Conservation (phyloP, 1,140 invertebrate genomes). For the Neuroterus valhalla region DNA sequence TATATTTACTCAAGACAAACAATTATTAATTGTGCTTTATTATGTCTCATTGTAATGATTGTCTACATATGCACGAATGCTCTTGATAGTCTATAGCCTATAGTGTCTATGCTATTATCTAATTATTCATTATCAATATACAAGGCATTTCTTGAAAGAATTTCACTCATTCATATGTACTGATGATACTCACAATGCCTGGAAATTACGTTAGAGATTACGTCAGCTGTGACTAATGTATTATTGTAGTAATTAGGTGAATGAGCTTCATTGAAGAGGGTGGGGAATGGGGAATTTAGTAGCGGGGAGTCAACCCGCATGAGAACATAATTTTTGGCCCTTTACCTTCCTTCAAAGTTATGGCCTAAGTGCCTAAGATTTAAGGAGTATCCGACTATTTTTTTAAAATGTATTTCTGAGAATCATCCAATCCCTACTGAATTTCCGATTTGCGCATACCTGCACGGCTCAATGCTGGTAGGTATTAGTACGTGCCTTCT, state of each 20-base stretch:
- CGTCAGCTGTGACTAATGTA: slow-evolving; percentile 46
- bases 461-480: background rate
- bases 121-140: too few relatives aligned
- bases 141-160: background rate
- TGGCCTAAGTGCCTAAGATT: background rate
- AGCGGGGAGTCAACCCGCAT: slow-evolving; percentile 55
- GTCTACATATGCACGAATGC: background rate
- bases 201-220: slow-evolving; percentile 47
- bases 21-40: background rate
- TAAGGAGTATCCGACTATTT: background rate
- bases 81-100: background rate
- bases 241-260: slow-evolving; percentile 56
- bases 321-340: slow-evolving; percentile 44
- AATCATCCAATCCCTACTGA: background rate
- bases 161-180: background rate
- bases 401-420: slow-evolving; percentile 10
- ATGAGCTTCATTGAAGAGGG: slow-evolving; percentile 47
- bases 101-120: too few relatives aligned
- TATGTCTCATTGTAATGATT: background rate
- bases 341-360: background rate
- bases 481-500: background rate
- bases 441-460: background rate
- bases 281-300: background rate
- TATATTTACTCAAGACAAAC: too few relatives aligned
- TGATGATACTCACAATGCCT: background rate